phyloP scores from a whole-genome alignment of 2,113 vertebrate species.

The Lagopus leucura region DNA sequence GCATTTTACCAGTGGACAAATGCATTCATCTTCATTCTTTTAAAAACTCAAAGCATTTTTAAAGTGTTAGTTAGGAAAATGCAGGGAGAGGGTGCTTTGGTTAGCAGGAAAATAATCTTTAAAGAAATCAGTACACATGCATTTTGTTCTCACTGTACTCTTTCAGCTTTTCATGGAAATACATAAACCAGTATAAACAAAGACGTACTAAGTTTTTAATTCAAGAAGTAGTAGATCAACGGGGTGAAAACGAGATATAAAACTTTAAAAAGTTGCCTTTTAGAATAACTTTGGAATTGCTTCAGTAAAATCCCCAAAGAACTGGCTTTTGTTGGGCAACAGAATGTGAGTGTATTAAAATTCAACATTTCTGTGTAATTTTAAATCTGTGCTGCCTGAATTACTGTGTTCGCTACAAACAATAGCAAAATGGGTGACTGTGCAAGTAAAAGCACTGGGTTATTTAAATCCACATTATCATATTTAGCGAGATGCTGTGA shows the following conservation, averaged over 20 bases:
- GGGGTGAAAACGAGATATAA: slow-evolving; percentile 15
- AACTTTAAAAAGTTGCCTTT: slow-evolving; percentile 23
- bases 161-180: slow-evolving; percentile 13
- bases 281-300: slow-evolving; percentile 40
- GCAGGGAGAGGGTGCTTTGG: neutral
- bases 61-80: neutral
- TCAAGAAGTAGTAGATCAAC: slow-evolving; percentile 54
- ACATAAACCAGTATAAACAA: slow-evolving; percentile 38
- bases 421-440: slow-evolving; percentile 46
- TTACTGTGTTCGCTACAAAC: slow-evolving; percentile 55
- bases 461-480: slow-evolving; percentile 49
- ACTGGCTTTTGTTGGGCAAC: slow-evolving; percentile 47
- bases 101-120: neutral
- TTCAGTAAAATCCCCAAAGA: slow-evolving; percentile 50
- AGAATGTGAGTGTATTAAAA: slow-evolving; percentile 62
- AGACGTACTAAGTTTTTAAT: slow-evolving; percentile 56
- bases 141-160: neutral
- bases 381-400: slow-evolving; percentile 29
- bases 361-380: slow-evolving; percentile 49
- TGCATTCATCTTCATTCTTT: neutral
- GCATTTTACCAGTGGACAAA: neutral
- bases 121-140: neutral
- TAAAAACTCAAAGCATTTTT: neutral
- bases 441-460: slow-evolving; percentile 24
- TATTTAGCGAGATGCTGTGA: slow-evolving; percentile 34